phyloP scores from a whole-genome alignment of 2,113 vertebrate genomes.

The Corynorhinus townsendii region DNA sequence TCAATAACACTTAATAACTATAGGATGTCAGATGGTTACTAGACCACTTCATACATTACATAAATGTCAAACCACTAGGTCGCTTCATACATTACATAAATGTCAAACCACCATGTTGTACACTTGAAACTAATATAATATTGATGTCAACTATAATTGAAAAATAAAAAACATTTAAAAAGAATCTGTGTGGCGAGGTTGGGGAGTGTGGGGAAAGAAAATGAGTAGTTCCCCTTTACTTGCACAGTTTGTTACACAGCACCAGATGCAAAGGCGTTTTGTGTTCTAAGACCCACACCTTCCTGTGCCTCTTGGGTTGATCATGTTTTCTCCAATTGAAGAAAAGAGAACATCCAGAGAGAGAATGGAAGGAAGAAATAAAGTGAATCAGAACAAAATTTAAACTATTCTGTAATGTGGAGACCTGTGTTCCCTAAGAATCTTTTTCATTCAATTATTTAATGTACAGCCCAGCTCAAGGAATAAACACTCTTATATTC shows the following conservation, averaged over 20 bases:
- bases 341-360: neutral
- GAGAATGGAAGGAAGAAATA: neutral
- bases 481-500: neutral
- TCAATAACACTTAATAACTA: neutral
- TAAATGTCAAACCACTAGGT: neutral
- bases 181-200: neutral
- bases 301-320: neutral
- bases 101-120: neutral
- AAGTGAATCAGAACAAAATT: neutral
- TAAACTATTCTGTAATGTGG: neutral
- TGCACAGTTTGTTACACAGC: neutral
- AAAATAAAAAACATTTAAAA: neutral
- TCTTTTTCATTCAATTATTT: neutral
- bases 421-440: neutral
- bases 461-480: neutral
- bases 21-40: neutral
- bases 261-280: neutral
- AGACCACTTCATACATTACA: neutral
- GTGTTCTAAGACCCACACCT: neutral
- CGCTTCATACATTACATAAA: neutral
- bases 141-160: neutral
- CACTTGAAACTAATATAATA: neutral
- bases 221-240: neutral
- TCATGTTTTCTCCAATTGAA: neutral
- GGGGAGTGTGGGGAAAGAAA: rapidly evolving